Evolutionary conservation across 1,140 invertebrate genomes (phyloP).

Genomic region (Macrocentrus cingulum): DNA sequence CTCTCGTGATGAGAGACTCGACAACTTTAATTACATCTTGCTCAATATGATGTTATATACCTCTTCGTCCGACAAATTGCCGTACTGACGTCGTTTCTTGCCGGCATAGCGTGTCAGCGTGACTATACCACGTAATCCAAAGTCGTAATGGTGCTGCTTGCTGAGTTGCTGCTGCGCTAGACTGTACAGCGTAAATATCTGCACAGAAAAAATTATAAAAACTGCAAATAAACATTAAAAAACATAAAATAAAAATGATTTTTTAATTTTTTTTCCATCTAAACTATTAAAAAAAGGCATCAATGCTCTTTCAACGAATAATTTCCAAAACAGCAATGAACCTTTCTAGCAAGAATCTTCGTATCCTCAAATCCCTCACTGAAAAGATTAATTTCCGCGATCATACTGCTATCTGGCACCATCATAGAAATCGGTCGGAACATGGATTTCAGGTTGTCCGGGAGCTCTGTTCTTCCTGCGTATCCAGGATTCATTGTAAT

Average conservation of each 20-base stretch:
- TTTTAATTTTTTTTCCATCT: background rate
- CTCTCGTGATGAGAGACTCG: background rate
- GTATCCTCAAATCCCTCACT: constrained; percentile 85
- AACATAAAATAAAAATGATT: background rate
- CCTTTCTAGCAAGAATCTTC: constrained; percentile 76
- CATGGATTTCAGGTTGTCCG: constrained; percentile 90
- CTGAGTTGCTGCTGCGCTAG: constrained; percentile 74
- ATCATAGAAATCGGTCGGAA: constrained; percentile 95
- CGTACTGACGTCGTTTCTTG: constrained; percentile 71
- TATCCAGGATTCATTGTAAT: constrained; percentile 94
- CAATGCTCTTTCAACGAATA: background rate
- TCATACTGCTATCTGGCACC: constrained; percentile 86
- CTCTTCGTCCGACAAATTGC: constrained; percentile 75
- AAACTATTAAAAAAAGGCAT: no score
- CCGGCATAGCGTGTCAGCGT: constrained; percentile 82
- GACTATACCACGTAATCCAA: constrained; percentile 81
- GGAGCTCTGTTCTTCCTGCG: constrained; percentile 84
- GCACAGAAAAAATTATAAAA: no score
- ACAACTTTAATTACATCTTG: constrained; percentile 18
- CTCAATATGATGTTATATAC: constrained; percentile 41
- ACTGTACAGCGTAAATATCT: constrained; percentile 73
- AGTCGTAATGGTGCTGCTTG: constrained; percentile 85
- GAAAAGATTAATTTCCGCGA: constrained; percentile 86
- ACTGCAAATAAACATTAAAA: no score
- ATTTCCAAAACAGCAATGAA: background rate